Evolutionary conservation across 2,113 vertebrate species (phyloP).

Genomic region (Xenopus laevis): DNA sequence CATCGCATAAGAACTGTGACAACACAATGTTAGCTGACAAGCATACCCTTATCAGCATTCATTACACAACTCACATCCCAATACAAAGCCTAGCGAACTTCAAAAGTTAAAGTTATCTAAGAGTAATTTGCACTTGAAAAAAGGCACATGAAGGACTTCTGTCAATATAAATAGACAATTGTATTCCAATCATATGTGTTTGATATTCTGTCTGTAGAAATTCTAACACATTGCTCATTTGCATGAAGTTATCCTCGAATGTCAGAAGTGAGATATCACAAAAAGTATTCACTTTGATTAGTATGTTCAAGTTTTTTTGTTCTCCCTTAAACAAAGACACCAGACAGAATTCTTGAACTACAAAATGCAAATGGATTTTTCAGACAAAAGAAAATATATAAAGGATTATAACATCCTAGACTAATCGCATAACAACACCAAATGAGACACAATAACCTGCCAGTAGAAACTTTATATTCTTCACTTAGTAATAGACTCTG

Average conservation of each 20-base stretch:
- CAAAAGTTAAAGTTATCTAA: constrained; percentile 60
- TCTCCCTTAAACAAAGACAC: constrained; percentile 65
- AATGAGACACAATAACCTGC: constrained; percentile 25
- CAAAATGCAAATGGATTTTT: constrained; percentile 53
- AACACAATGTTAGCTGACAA: constrained; percentile 24
- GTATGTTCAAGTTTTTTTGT: constrained; percentile 57
- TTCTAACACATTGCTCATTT: constrained; percentile 67
- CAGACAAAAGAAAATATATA: constrained; percentile 47
- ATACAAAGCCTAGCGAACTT: constrained; percentile 55
- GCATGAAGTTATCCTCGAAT: constrained; percentile 68
- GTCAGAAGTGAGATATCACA: constrained; percentile 65
- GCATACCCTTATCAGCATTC: constrained; percentile 51
- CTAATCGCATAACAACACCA: constrained; percentile 23
- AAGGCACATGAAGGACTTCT: constrained; percentile 60
- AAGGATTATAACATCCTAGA: constrained; percentile 43
- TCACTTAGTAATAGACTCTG: constrained; percentile 9
- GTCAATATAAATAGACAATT: constrained; percentile 59
- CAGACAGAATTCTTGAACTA: constrained; percentile 50
- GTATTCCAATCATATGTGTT: constrained; percentile 59
- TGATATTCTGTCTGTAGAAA: constrained; percentile 57
- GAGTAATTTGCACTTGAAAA: constrained; percentile 69
- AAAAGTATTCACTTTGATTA: constrained; percentile 69
- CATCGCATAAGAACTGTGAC: not conserved
- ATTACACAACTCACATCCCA: constrained; percentile 43
- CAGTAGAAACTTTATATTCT: constrained; percentile 25